Conservation (phyloP, 35 echinoderm and acorn worm species). For the Apostichopus japonicus region DNA sequence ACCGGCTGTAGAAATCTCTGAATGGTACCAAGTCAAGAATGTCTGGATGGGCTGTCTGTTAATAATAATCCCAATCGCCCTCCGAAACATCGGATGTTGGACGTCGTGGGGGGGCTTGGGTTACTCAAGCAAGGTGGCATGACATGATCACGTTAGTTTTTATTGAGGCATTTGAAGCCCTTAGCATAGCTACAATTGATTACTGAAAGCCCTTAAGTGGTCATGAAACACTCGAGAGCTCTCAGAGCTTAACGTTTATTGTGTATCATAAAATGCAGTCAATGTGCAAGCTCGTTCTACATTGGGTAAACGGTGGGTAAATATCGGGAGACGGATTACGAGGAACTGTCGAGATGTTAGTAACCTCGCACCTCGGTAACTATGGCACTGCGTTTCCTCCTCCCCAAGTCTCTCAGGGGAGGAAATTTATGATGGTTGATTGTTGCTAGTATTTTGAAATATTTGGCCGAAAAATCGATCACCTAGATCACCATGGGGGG, state of each 20-base stretch:
- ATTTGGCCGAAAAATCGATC: slow-evolving; percentile 18
- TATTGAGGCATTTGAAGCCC: slow-evolving; percentile 11
- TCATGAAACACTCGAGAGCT: slow-evolving; percentile 30
- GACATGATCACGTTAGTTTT: slow-evolving; percentile 17
- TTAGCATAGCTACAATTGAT: slow-evolving; percentile 33
- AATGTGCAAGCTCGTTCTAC: neutral
- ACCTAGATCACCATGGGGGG: slow-evolving; percentile 3
- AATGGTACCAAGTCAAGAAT: neutral
- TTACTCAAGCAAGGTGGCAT: slow-evolving; percentile 32
- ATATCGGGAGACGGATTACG: neutral
- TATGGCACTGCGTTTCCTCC: neutral
- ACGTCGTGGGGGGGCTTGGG: slow-evolving; percentile 2
- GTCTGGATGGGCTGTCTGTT: neutral
- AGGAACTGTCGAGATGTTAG: neutral
- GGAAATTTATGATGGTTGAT: neutral
- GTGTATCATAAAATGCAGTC: slow-evolving; percentile 42
- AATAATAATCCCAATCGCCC: neutral
- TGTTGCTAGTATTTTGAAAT: slow-evolving; percentile 34
- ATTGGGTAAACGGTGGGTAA: neutral
- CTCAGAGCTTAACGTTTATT: neutral
- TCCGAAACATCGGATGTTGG: slow-evolving; percentile 19
- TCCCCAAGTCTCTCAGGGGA: neutral
- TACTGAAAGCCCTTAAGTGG: slow-evolving; percentile 23
- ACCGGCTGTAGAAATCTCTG: neutral
- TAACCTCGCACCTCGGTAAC: neutral